Evolutionary conservation across 2,888 invertebrate species (phyloP), one percentile per base, ranked within the genome.

Genomic region (Megamerina dolium): DNA sequence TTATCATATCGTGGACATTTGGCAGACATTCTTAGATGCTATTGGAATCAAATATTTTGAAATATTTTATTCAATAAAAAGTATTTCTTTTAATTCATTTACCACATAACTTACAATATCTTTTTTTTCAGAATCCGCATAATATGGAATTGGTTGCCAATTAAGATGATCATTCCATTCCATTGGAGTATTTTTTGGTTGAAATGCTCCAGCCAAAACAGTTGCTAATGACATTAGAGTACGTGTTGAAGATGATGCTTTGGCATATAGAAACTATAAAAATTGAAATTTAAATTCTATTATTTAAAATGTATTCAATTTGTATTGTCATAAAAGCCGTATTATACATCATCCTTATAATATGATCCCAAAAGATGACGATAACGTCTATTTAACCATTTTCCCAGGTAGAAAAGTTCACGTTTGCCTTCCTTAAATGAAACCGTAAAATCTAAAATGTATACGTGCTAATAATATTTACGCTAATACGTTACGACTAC

Each of bases 61-160:
- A n/a, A n/a, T n/a, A n/a, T n/a, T n/a, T n/a, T n/a, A n/a, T n/a
- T n/a, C n/a, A n/a, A n/a, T n/a, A n/a, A n/a, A n/a, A n/a, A n/a
- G n/a, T n/a, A n/a, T n/a, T n/a, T n/a, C n/a, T n/a, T n/a, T n/a
- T n/a, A n/a, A n/a, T n/a, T n/a, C n/a, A n/a, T n/a, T n/a, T n/a
- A n/a, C n/a, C n/a, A n/a, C n/a, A n/a, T n/a, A n/a, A 53, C 56
- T 53, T 58, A 70, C 70, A 53, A 66, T 77, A 61, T 87, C 87
- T 53, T 79, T 70, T n/a, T 75, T 66, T 10, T 80, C 68, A 1
- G 81, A 78, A 59, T 82, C 77, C 3, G 82, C 81, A 60, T 80
- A 79, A 2, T 87, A 76, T 5, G 86, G 85, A 43, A 88, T 80
- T 4, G 89, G 89, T 59, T 86, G 84, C 89, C 89, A 89, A 50